phyloP scores from a whole-genome alignment of 1,140 invertebrate genomes.

The Chrysopa pallens region DNA sequence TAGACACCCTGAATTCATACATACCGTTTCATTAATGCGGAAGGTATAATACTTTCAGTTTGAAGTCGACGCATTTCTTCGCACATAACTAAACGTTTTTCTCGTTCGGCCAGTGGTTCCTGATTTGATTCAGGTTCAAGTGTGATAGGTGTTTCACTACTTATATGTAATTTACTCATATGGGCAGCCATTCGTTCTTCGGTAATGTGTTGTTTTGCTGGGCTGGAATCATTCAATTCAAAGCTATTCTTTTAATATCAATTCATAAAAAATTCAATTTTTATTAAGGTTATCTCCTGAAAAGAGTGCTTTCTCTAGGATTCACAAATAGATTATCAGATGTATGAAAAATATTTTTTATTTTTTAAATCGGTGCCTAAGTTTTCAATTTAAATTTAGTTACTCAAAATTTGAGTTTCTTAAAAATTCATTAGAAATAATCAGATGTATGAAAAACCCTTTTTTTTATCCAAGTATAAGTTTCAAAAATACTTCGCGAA shows the following conservation, averaged over 20 bases:
- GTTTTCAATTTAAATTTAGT: too few relatives aligned
- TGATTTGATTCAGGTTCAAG: neutral
- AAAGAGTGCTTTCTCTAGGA: too few relatives aligned
- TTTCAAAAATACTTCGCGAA: too few relatives aligned
- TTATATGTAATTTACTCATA: constrained; percentile 50
- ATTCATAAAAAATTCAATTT: constrained; percentile 7
- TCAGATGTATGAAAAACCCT: too few relatives aligned
- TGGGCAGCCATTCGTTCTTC: constrained; percentile 66
- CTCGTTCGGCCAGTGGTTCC: constrained; percentile 12
- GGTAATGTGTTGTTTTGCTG: constrained; percentile 56
- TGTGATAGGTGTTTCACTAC: constrained; percentile 16
- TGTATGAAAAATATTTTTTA: too few relatives aligned
- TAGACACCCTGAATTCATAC: too few relatives aligned
- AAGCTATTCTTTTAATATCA: constrained; percentile 2
- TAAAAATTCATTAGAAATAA: too few relatives aligned
- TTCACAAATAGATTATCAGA: too few relatives aligned
- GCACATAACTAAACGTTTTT: constrained; percentile 25
- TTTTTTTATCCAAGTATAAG: too few relatives aligned
- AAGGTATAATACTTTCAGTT: constrained; percentile 38
- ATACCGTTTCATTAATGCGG: constrained; percentile 37
- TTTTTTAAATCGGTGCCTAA: too few relatives aligned
- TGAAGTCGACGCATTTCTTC: constrained; percentile 47
- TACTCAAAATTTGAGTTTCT: too few relatives aligned
- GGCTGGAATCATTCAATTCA: constrained; percentile 18
- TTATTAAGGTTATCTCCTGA: too few relatives aligned